Conservation (phyloP, 2,888 invertebrate species). For the Andrena haemorrhoa region DNA sequence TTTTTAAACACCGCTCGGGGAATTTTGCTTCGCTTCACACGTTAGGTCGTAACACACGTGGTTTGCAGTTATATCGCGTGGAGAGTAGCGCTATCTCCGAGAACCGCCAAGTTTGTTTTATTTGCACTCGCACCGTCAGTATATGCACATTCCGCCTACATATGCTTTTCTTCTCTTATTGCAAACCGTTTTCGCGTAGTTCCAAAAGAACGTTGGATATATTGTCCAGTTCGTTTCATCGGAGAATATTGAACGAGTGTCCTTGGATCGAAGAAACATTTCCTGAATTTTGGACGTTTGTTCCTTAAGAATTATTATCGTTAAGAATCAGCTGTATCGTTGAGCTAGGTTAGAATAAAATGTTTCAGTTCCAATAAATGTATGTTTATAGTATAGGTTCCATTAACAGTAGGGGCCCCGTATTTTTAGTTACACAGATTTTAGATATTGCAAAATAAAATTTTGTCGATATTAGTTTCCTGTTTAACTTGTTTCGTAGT, state of each 20-base stretch:
- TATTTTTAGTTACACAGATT: too few species aligned
- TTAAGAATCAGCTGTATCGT: too few species aligned
- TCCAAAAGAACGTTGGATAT: neutral
- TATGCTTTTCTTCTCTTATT: conserved; percentile 5
- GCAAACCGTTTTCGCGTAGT: neutral
- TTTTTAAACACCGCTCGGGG: conserved; percentile 17
- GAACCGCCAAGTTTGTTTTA: conserved; percentile 36
- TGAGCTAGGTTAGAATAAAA: too few species aligned
- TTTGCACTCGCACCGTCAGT: conserved; percentile 9
- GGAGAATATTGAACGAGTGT: neutral
- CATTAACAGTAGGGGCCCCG: too few species aligned
- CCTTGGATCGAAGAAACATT: neutral
- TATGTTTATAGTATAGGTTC: too few species aligned
- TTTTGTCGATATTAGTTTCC: too few species aligned
- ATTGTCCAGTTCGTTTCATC: neutral
- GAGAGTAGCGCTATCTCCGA: conserved; percentile 48
- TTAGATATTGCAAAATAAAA: too few species aligned
- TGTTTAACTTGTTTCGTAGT: neutral
- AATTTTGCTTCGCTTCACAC: conserved; percentile 38
- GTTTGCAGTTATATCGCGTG: conserved; percentile 37
- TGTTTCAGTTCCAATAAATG: too few species aligned
- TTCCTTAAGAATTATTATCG: neutral
- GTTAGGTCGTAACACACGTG: conserved; percentile 45
- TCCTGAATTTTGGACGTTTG: neutral
- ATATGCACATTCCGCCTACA: conserved; percentile 4